Percentiles rank a stretch among this genome's conserved stretches.
phyloP scores from a whole-genome alignment of 1,140 invertebrate species.

The Ips nitidus region DNA sequence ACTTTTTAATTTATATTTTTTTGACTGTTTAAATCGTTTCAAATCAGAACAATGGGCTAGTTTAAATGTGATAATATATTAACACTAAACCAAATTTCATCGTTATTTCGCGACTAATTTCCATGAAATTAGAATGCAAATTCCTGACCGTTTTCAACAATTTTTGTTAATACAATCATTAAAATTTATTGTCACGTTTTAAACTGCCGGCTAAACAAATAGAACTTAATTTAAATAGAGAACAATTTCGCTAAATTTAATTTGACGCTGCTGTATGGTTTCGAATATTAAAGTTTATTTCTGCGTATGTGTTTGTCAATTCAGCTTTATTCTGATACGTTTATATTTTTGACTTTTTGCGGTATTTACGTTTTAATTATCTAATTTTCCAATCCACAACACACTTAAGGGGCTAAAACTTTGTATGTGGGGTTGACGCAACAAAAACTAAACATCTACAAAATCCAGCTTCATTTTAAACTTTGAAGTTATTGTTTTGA shows the following conservation, averaged over 20 bases:
- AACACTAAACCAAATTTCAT: not conserved
- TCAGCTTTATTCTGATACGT: not conserved
- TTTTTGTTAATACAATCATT: conserved; percentile 29
- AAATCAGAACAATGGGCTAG: not conserved
- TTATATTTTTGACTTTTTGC: too few species aligned
- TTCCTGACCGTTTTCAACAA: conserved; percentile 9
- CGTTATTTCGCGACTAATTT: conserved; percentile 14
- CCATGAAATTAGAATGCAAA: conserved; percentile 24
- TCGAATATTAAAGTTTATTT: conserved; percentile 29
- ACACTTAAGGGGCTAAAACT: too few species aligned
- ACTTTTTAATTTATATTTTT: conserved; percentile 9
- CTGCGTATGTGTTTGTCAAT: conserved; percentile 15
- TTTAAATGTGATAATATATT: not conserved
- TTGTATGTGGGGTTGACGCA: not conserved
- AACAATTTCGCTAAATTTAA: conserved; percentile 30
- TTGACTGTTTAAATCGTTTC: not conserved
- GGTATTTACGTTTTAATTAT: too few species aligned
- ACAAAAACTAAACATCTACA: not conserved
- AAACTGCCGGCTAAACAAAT: conserved; percentile 29
- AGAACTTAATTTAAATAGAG: conserved; percentile 32
- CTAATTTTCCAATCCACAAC: too few species aligned
- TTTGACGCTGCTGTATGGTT: conserved; percentile 23
- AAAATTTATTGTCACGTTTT: conserved; percentile 33
- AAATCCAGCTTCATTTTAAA: not conserved
- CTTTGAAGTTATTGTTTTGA: not conserved